Percentiles rank a stretch among this genome's conserved stretches.
phyloP scores from a whole-genome alignment of 2,113 vertebrate genomes.

The Chionodraco myersi region DNA sequence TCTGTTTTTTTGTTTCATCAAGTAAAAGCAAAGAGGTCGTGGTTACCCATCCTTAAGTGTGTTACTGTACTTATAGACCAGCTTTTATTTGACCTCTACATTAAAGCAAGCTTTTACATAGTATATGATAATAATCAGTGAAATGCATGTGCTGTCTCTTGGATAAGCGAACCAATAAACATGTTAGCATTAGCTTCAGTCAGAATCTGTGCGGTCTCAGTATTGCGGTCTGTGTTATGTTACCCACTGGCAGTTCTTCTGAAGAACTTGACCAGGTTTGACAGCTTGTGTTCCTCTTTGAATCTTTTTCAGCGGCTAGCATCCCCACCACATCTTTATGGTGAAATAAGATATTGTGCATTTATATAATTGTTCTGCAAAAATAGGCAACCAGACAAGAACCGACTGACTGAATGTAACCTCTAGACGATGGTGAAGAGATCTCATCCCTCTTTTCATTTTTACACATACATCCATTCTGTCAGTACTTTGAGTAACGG shows the following conservation, averaged over 20 bases:
- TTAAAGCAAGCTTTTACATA: slow-evolving; percentile 64
- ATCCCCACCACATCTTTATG: slow-evolving; percentile 46
- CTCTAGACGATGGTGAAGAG: slow-evolving; percentile 64
- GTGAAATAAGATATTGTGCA: slow-evolving; percentile 68
- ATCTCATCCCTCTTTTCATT: slow-evolving; percentile 66
- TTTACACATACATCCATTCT: slow-evolving; percentile 37
- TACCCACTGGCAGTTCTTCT: slow-evolving; percentile 28
- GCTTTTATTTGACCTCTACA: slow-evolving; percentile 66
- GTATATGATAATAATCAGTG: slow-evolving; percentile 62
- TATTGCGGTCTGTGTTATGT: slow-evolving; percentile 54
- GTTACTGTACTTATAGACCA: slow-evolving; percentile 64
- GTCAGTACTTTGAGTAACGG: slow-evolving; percentile 61
- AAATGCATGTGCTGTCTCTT: slow-evolving; percentile 75
- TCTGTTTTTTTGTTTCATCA: slow-evolving; percentile 30
- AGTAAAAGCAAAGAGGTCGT: slow-evolving; percentile 35
- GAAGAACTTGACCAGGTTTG: slow-evolving; percentile 13
- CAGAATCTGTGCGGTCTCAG: slow-evolving; percentile 47
- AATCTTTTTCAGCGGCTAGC: slow-evolving; percentile 30
- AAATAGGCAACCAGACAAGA: slow-evolving; percentile 75
- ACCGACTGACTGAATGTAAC: slow-evolving; percentile 88
- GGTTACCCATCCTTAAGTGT: slow-evolving; percentile 27
- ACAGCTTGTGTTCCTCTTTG: slow-evolving; percentile 30
- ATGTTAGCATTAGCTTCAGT: slow-evolving; percentile 64
- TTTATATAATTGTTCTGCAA: slow-evolving; percentile 72
- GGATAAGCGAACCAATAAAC: slow-evolving; percentile 64